These are phyloP conservation scores for Tetropium fuscum DNA, from an alignment of 2,888 invertebrate genomes.

Conservation along the genomic window DNA sequence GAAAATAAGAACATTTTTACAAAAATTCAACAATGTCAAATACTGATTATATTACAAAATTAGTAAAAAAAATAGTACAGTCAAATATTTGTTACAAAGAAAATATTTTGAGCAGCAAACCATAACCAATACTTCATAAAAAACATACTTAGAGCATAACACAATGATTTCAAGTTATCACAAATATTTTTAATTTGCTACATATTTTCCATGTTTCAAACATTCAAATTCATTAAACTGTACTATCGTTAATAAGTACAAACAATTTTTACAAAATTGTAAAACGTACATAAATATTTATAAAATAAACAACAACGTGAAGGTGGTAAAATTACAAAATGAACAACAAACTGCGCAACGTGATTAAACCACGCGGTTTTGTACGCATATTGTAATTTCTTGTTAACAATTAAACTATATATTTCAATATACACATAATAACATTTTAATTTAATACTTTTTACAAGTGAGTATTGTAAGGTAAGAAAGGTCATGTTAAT, in stretches of 20 bases:
- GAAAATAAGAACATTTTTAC: conserved; percentile 47
- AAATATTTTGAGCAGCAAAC: neutral
- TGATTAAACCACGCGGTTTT: conserved; percentile 46
- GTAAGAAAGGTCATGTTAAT: conserved; percentile 62
- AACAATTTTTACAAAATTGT: conserved; percentile 38
- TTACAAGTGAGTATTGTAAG: conserved; percentile 62
- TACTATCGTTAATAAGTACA: conserved; percentile 16
- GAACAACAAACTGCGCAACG: conserved; percentile 46
- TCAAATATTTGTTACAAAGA: conserved; percentile 1
- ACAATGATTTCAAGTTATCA: conserved; percentile 8
- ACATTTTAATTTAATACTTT: conserved; percentile 52
- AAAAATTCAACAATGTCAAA: conserved; percentile 46
- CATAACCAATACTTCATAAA: neutral
- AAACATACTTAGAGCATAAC: conserved; percentile 1
- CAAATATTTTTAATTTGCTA: conserved; percentile 7
- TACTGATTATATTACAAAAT: conserved; percentile 46
- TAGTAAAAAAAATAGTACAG: conserved; percentile 24
- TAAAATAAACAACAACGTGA: conserved; percentile 61
- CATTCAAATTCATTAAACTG: conserved; percentile 11
- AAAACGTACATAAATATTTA: conserved; percentile 57
- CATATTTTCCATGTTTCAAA: conserved; percentile 4
- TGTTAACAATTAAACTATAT: conserved; percentile 37
- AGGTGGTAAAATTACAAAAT: conserved; percentile 57
- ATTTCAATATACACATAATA: conserved; percentile 46
- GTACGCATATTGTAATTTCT: conserved; percentile 56